Base-by-base conservation (phyloP, 2,113 vertebrate genomes). In the Oreotrochilus melanogaster region DNA sequence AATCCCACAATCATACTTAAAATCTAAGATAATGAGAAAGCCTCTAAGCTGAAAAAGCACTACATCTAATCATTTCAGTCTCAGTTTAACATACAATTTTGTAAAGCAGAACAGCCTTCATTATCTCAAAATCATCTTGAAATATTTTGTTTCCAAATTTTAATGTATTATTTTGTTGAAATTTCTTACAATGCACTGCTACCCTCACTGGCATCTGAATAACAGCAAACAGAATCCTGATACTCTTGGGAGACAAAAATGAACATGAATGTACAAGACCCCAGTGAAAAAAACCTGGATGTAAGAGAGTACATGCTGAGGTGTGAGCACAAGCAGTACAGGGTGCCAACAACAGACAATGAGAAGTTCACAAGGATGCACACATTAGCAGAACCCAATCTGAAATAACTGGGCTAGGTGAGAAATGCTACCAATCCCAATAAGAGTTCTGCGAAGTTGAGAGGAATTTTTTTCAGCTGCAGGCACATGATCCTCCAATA, bases 1-100 rank as follows among this genome's bases (percentile, higher is more conserved):
- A 97, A 96, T 84, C 58, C 31, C 58, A 95, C 86, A 97, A 97
- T 96, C 82, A 82, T 78, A 93, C 91, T 96, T 97, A 97, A 95
- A 96, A 96, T 90, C 86, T 80, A 95, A 95, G 95, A 97, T 96
- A 96, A 97, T 96, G 94, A 97, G 91, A 96, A 97, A 96, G 67
- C 31, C 25, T 91, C 79, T 96, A 96, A 97, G 27, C 48, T 94
- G 88, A 94, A 96, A 96, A 97, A 95, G 53, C 22, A 24, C 23
- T 86, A 84, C 76, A 60, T 95, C 96, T 96, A 97, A 96, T 95
- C 17, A 96, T 90, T 97, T 96, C 53, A 90, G 89, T 92, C 22
- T 6, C 51, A 64, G 42, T 87, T 86, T 71, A 96, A 86, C 54
- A 89, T 28, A 64, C 37, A 54, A 79, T 93, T 94, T 95, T 78